A percentile compares a stretch with the other conserved stretches of the same genome.
Evolutionary conservation across 53 echinoderm and acorn worm species (phyloP).

Genomic region (Apostichopus leukothele): DNA sequence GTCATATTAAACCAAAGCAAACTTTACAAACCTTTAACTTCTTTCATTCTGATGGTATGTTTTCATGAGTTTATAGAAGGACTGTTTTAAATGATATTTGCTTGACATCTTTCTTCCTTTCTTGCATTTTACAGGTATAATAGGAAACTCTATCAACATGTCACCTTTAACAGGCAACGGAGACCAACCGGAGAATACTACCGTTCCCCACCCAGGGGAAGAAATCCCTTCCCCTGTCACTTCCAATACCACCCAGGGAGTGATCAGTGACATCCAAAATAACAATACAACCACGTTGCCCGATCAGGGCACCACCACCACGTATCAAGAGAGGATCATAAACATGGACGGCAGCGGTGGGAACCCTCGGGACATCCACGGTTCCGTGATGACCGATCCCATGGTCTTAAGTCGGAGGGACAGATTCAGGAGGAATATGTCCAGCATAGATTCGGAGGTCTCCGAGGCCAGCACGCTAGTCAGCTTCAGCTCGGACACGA

Average conservation of each 20-base stretch:
- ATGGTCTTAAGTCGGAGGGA: constrained; percentile 48
- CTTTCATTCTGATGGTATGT: too few relatives aligned
- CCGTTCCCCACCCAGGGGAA: not conserved
- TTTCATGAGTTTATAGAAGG: too few relatives aligned
- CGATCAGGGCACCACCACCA: constrained; percentile 59
- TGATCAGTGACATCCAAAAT: constrained; percentile 70
- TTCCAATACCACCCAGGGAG: constrained; percentile 3
- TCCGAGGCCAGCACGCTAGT: constrained; percentile 95
- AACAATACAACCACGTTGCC: constrained; percentile 60
- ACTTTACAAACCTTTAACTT: too few relatives aligned
- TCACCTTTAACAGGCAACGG: constrained; percentile 72
- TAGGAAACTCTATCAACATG: constrained; percentile 82
- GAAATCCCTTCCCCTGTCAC: constrained; percentile 17
- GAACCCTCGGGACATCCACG: not conserved
- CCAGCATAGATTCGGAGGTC: constrained; percentile 90
- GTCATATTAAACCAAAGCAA: too few relatives aligned
- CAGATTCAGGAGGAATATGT: constrained; percentile 66
- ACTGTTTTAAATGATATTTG: too few relatives aligned
- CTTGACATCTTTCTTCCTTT: too few relatives aligned
- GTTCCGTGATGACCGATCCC: constrained; percentile 7
- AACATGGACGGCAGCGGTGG: constrained; percentile 10
- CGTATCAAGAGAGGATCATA: not conserved
- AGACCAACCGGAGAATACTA: not conserved
- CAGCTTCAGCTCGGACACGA: constrained; percentile 90
- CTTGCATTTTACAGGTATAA: constrained; percentile 60